A percentile compares a stretch with the other conserved stretches of the same genome.
Conservation (phyloP, 2,888 invertebrate genomes). For the Biston stratarius region DNA sequence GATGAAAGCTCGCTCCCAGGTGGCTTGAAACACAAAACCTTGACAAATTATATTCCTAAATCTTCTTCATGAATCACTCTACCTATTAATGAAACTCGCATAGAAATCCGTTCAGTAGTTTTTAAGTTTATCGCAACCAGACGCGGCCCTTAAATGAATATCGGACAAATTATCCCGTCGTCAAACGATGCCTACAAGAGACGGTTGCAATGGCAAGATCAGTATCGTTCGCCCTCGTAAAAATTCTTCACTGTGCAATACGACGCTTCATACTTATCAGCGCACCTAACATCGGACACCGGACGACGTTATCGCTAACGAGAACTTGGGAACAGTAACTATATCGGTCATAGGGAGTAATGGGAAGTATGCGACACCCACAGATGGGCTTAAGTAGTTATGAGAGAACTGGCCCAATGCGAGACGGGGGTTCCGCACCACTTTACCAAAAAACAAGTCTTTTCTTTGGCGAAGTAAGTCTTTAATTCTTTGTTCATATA, state of each 20-base stretch:
- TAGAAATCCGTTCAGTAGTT: too few relatives aligned
- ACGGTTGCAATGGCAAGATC: constrained; percentile 7
- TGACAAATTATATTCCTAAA: too few relatives aligned
- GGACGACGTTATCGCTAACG: constrained; percentile 27
- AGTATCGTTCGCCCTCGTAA: constrained; percentile 11
- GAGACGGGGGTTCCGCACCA: not conserved
- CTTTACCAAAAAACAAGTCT: not conserved
- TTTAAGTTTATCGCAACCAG: too few relatives aligned
- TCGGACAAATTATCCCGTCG: not conserved
- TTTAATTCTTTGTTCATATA: too few relatives aligned
- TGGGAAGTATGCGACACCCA: constrained; percentile 16
- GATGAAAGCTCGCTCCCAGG: too few relatives aligned
- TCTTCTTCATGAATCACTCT: too few relatives aligned
- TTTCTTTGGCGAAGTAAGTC: not conserved
- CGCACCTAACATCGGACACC: constrained; percentile 7
- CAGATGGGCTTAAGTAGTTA: not conserved
- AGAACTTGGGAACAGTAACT: constrained; percentile 21
- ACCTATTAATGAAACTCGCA: too few relatives aligned
- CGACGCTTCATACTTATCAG: constrained; percentile 4
- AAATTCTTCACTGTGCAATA: constrained; percentile 22
- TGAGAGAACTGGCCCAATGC: too few relatives aligned
- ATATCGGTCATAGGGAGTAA: constrained; percentile 34
- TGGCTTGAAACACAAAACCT: too few relatives aligned
- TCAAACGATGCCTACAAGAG: constrained; percentile 13
- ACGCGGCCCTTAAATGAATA: too few relatives aligned